Base-by-base conservation (phyloP, 2,797 vertebrate species). In the Trematomus bernacchii region DNA sequence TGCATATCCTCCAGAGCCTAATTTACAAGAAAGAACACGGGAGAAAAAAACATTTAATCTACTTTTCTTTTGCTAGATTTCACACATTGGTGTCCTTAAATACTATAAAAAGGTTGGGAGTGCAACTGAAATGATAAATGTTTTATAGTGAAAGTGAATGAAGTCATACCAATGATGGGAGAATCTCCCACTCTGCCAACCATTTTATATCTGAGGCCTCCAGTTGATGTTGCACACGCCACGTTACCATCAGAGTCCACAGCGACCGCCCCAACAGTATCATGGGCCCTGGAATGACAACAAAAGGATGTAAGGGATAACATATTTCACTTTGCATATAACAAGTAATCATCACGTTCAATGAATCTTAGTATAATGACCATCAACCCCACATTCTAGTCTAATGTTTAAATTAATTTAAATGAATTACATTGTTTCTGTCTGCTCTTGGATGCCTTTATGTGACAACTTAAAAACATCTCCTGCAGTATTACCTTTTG, bases 181-280 rank as follows among this genome's bases (percentile, higher is more conserved):
- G 95, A 93, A 86, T 97, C 96, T 83, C 96, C 96, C 0, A 97
- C 96, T 71, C 96, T 91, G 82, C 96, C 96, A 19, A 88, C 91
- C 96, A 97, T 97, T 90, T 97, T 97, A 78, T 96, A 95, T 15
- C 85, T 44, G 47, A 95, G 95, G 27, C 94, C 94, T 59, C 93
- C 95, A 0, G 95, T 95, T 3, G 96, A 95, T 66, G 95, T 96
- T 42, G 96, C 94, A 27, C 95, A 94, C 14, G 93, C 95, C 47
- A 97, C 83, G 44, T 95, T 93, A 2, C 95, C 96, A 69, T 72
- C 85, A 82, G 16, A 52, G 84, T 96, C 95, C 63, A 95, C 75
- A 77, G 95, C 93, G 16, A 96, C 94, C 0, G 94, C 83, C 1
- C 94, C 96, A 55, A 93, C 94, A 0, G 94, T 97, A 66, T 96